Evolutionary conservation across 37 sponge, comb jelly and placozoan genomes (phyloP).

Genomic region (Trichoplax adhaerens): DNA sequence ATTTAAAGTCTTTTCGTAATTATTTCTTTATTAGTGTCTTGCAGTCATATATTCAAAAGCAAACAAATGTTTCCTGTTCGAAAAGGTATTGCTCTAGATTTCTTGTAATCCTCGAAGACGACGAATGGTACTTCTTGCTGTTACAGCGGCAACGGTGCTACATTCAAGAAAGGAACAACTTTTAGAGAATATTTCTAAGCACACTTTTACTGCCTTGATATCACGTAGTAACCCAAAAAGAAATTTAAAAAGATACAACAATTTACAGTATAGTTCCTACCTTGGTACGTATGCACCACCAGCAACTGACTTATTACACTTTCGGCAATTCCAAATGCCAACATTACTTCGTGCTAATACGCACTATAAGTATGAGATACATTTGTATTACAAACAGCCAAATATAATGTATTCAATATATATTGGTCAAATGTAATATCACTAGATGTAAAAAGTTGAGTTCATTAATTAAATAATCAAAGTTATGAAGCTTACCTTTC

Average conservation of each 20-base stretch:
- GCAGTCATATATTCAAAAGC: too few species aligned
- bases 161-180: background rate
- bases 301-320: conserved; percentile 73
- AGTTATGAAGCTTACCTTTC: conserved; percentile 41
- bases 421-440: too few species aligned
- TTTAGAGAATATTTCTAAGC: background rate
- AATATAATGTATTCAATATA: too few species aligned
- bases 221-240: too few species aligned
- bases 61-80: too few species aligned
- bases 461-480: background rate
- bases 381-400: too few species aligned
- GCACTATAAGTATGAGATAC: conserved; percentile 17
- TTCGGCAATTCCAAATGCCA: conserved; percentile 93
- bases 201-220: background rate
- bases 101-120: conserved; percentile 76
- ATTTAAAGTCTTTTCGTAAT: too few species aligned
- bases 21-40: too few species aligned
- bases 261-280: conserved; percentile 9
- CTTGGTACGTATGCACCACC: conserved; percentile 95
- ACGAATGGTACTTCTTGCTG: conserved; percentile 83
- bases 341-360: conserved; percentile 72
- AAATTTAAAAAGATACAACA: too few species aligned
- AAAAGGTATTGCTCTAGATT: background rate
- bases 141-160: conserved; percentile 88
- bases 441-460: too few species aligned